Conservation (phyloP, 30 jellyfish, hydroid and myxozoan species). For the Turritopsis dohrnii region DNA sequence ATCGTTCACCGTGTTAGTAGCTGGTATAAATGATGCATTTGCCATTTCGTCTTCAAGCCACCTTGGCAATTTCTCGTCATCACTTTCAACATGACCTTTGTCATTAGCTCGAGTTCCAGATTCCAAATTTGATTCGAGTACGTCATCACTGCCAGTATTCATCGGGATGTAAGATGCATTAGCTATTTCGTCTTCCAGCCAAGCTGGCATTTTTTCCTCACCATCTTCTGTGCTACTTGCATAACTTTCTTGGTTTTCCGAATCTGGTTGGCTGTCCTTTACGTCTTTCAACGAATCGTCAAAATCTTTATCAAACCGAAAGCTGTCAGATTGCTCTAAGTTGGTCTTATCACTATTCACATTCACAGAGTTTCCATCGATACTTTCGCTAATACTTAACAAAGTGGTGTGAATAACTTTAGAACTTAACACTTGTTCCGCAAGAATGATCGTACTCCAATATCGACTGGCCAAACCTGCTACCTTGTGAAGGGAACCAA, state of each 20-base stretch:
- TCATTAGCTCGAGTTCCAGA: neutral
- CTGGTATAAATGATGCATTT: conserved; percentile 56
- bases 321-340: conserved; percentile 1
- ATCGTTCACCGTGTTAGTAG: neutral
- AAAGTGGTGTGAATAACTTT: conserved; percentile 9
- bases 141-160: conserved; percentile 28
- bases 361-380: neutral
- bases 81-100: neutral
- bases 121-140: neutral
- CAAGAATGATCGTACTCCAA: conserved; percentile 75
- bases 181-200: conserved; percentile 66
- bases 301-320: conserved; percentile 3
- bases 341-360: neutral
- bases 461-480: conserved; percentile 70
- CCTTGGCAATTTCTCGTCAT: conserved; percentile 36
- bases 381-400: conserved; percentile 2
- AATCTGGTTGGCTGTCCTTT: neutral
- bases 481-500: conserved; percentile 86
- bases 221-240: neutral
- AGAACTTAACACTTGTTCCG: conserved; percentile 39
- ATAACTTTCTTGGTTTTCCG: neutral
- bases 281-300: neutral
- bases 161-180: conserved; percentile 63
- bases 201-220: conserved; percentile 50
- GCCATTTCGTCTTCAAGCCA: conserved; percentile 68